Evolutionary conservation across 2,797 vertebrate genomes (phyloP).

Genomic region (Sebastes vulpes): DNA sequence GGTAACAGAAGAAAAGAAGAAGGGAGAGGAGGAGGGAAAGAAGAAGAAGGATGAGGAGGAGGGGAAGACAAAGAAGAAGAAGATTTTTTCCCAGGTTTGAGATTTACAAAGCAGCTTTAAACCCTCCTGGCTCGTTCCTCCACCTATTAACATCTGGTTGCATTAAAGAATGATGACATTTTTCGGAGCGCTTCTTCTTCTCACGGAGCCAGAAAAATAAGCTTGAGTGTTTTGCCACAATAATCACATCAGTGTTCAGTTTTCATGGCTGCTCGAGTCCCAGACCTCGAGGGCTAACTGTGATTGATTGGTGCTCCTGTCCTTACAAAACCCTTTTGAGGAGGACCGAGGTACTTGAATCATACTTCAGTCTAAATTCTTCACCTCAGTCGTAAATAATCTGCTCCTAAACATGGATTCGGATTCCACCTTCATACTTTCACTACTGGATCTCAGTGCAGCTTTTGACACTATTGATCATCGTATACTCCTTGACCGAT

Average conservation of each 20-base stretch:
- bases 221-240: slow-evolving; percentile 53
- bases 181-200: slow-evolving; percentile 16
- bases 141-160: slow-evolving; percentile 64
- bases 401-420: no score
- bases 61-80: no score
- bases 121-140: slow-evolving; percentile 19
- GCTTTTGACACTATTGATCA: no score
- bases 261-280: slow-evolving; percentile 28
- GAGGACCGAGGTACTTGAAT: slow-evolving; percentile 79
- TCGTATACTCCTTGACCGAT: no score
- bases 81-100: not conserved
- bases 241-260: slow-evolving; percentile 59
- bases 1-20: no score
- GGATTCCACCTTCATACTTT: no score
- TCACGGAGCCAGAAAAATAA: slow-evolving; percentile 51
- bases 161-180: slow-evolving; percentile 52
- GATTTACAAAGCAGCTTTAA: slow-evolving; percentile 24
- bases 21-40: no score
- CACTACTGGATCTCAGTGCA: no score
- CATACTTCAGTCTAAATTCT: slow-evolving; percentile 14
- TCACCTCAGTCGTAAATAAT: not conserved
- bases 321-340: slow-evolving; percentile 18
- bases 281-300: slow-evolving; percentile 14
- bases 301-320: slow-evolving; percentile 33
- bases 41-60: no score